Evolutionary conservation across 2,888 invertebrate genomes (phyloP).

Genomic region (Drosophila yooni): DNA sequence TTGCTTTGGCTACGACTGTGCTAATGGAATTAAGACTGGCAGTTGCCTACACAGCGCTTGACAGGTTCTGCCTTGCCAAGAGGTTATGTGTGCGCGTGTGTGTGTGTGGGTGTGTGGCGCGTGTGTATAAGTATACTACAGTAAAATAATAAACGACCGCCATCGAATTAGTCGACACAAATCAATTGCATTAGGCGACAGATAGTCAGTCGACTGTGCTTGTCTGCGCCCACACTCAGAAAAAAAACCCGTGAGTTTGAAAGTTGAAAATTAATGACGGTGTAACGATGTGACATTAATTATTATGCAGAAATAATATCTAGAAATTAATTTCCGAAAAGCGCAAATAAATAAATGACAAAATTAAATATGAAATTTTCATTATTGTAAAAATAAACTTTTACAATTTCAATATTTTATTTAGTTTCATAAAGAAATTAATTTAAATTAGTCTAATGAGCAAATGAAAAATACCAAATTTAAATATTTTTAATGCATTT

Average conservation of each 20-base stretch:
- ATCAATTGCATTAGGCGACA: conserved; percentile 76
- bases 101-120: conserved; percentile 2
- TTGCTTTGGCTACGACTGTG: conserved; percentile 24
- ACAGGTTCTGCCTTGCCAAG: no score
- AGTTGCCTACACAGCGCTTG: conserved; percentile 64
- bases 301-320: no score
- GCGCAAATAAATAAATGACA: background rate
- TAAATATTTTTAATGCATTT: rapidly evolving
- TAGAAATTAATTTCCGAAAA: background rate
- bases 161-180: conserved; percentile 71
- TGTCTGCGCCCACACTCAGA: conserved; percentile 15
- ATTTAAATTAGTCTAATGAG: background rate
- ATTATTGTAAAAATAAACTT: background rate
- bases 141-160: conserved; percentile 55
- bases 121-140: conserved; percentile 13
- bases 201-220: conserved; percentile 56
- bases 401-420: background rate
- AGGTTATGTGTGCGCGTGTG: background rate
- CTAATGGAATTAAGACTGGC: conserved; percentile 80
- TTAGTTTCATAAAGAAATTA: background rate
- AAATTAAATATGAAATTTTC: background rate
- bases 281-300: background rate
- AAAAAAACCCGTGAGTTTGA: background rate
- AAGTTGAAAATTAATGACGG: background rate
- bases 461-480: background rate